A percentile compares a stretch with the other conserved stretches of the same genome.
Evolutionary conservation across 2,113 vertebrate genomes (phyloP).

Genomic region (Mionectes macconnelli): DNA sequence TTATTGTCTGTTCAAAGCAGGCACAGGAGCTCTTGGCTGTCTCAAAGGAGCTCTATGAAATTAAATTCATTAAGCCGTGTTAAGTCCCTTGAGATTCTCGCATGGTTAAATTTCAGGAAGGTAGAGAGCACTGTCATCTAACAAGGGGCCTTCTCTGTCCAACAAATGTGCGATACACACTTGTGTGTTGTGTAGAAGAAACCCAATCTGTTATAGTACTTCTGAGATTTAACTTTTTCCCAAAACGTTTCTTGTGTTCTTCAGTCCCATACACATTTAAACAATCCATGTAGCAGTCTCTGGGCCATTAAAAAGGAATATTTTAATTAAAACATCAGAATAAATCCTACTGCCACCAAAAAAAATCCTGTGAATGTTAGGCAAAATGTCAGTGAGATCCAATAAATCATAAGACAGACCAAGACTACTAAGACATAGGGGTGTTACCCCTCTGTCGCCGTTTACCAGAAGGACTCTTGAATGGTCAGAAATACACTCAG

Average conservation of each 20-base stretch:
- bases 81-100: background rate
- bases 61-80: background rate
- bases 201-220: background rate
- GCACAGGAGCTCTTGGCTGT: background rate
- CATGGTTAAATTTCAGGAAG: background rate
- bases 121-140: background rate
- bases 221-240: background rate
- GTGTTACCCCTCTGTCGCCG: background rate
- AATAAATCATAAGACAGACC: background rate
- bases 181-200: background rate
- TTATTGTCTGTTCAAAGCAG: background rate
- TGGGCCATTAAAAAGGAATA: background rate
- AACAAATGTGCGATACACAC: background rate
- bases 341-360: background rate
- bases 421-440: background rate
- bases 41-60: constrained; percentile 19
- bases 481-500: background rate
- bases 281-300: background rate
- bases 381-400: background rate
- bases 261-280: background rate
- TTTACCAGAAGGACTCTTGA: background rate
- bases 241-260: background rate
- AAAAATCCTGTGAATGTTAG: background rate
- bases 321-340: background rate
- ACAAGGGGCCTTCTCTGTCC: background rate